A percentile compares a stretch with the other conserved stretches of the same genome.
phyloP scores from a whole-genome alignment of 2,888 invertebrate species.

The Hydrotaea diabolus region DNA sequence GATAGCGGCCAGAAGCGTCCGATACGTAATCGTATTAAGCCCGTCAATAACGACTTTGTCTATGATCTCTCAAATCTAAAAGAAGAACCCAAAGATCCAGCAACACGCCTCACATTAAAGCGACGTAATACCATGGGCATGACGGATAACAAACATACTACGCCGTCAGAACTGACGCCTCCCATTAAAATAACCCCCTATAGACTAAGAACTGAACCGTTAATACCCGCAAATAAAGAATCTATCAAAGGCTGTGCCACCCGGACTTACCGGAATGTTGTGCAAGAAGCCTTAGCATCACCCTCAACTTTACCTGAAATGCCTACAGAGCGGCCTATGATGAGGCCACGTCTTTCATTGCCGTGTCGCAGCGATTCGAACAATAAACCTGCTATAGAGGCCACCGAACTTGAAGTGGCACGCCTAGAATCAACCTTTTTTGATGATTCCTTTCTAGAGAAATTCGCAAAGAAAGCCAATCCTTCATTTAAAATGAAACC shows the following conservation, averaged over 20 bases:
- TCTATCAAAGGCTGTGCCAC: slow-evolving; percentile 52
- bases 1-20: slow-evolving; percentile 81
- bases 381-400: slow-evolving; percentile 68
- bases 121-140: slow-evolving; percentile 69
- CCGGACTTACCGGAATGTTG: slow-evolving; percentile 63
- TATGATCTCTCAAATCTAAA: slow-evolving; percentile 83
- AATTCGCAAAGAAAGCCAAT: slow-evolving; percentile 75
- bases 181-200: slow-evolving; percentile 53
- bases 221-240: slow-evolving; percentile 52
- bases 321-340: slow-evolving; percentile 78
- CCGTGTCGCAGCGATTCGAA: slow-evolving; percentile 66
- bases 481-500: slow-evolving; percentile 72
- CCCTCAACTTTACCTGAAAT: slow-evolving; percentile 78
- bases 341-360: slow-evolving; percentile 75
- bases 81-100: slow-evolving; percentile 37
- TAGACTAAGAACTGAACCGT: slow-evolving; percentile 52
- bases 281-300: slow-evolving; percentile 76
- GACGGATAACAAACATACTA: slow-evolving; percentile 34
- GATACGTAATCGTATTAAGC: slow-evolving; percentile 85
- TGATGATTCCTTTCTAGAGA: slow-evolving; percentile 77
- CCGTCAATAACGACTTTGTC: slow-evolving; percentile 86
- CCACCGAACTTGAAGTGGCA: slow-evolving; percentile 70
- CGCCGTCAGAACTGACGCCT: slow-evolving; percentile 36
- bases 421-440: slow-evolving; percentile 70
- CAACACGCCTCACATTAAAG: slow-evolving; percentile 70